Evolutionary conservation across 2,888 invertebrate genomes (phyloP).

Genomic region (Xanthia togata): DNA sequence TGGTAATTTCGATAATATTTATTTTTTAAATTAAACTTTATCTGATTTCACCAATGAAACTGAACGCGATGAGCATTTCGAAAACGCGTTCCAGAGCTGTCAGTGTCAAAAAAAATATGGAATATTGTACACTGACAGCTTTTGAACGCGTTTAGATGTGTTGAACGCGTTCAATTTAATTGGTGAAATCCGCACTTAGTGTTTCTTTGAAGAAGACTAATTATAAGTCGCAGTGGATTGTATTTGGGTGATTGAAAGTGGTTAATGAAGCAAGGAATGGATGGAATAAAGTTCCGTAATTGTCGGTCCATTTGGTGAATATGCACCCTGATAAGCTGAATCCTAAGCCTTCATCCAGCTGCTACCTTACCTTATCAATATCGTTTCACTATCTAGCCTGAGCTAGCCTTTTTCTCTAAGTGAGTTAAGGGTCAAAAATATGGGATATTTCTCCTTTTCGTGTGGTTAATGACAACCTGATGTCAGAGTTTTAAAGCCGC

Average conservation of each 20-base stretch:
- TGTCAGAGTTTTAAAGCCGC: too few species aligned
- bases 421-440: neutral
- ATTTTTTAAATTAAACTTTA: too few species aligned
- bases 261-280: neutral
- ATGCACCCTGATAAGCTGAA: neutral
- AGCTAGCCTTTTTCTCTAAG: neutral
- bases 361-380: neutral
- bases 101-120: too few species aligned
- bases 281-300: neutral
- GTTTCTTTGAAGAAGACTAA: neutral
- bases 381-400: neutral
- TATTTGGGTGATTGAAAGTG: neutral
- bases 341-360: neutral
- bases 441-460: neutral
- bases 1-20: neutral
- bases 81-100: too few species aligned
- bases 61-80: too few species aligned
- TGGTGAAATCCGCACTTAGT: too few species aligned
- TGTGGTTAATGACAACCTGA: too few species aligned
- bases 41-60: too few species aligned
- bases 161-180: too few species aligned
- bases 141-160: too few species aligned
- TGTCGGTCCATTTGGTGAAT: neutral
- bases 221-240: neutral
- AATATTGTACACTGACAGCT: too few species aligned